A percentile compares a stretch with the other conserved stretches of the same genome.
Conservation (phyloP, 2,113 vertebrate species). For the Otocyon megalotis region DNA sequence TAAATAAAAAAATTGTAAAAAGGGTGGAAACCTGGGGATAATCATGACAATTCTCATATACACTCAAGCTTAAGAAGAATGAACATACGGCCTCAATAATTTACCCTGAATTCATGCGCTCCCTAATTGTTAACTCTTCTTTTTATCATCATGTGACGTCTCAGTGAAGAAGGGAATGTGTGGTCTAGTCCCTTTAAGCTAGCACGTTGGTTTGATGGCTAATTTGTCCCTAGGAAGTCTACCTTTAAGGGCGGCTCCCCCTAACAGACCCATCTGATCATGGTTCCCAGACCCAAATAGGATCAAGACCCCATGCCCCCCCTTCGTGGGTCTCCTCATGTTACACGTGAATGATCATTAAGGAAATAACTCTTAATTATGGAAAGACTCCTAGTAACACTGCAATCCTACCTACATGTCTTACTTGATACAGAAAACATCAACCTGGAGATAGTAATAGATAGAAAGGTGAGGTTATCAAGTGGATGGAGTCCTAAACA, state of each 20-base stretch:
- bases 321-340: background rate
- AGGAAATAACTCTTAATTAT: background rate
- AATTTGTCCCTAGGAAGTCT: background rate
- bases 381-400: background rate
- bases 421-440: constrained; percentile 33
- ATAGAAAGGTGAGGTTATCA: constrained; percentile 22
- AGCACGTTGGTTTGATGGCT: background rate
- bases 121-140: background rate
- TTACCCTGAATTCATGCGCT: background rate
- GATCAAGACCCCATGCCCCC: background rate
- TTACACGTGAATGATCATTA: background rate
- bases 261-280: background rate
- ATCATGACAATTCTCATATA: background rate
- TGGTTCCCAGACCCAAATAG: background rate
- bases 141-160: background rate
- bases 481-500: background rate
- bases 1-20: too few species aligned
- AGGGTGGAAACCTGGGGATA: background rate
- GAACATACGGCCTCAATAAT: background rate
- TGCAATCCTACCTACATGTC: background rate
- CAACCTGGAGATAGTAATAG: background rate
- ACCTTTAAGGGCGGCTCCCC: background rate
- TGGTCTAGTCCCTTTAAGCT: background rate
- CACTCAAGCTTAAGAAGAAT: background rate
- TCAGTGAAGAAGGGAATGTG: background rate